Conservation (phyloP, 2,888 invertebrate species). For the Philonicus albiceps region DNA sequence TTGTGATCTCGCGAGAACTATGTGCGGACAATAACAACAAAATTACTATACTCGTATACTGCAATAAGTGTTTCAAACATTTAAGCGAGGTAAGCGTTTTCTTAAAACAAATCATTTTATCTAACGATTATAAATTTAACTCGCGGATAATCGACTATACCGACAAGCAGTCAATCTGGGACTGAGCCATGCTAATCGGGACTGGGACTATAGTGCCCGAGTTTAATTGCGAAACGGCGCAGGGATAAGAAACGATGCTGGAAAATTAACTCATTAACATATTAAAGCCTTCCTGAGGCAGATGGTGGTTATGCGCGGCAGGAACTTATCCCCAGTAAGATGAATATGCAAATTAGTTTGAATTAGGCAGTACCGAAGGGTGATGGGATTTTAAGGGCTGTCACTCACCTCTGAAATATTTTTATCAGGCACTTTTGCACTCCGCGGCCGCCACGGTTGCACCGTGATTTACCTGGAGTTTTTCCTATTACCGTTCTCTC, state of each 20-base stretch:
- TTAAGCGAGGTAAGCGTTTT: constrained; percentile 4
- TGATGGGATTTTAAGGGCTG: constrained; percentile 12
- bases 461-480: not conserved
- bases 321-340: not conserved
- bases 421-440: not conserved
- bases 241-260: not conserved
- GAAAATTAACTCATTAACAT: constrained; percentile 49
- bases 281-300: constrained; percentile 44
- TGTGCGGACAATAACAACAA: not conserved
- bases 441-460: not conserved
- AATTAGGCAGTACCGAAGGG: not conserved
- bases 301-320: constrained; percentile 33
- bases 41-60: not conserved
- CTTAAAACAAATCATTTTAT: not conserved
- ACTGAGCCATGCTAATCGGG: constrained; percentile 26
- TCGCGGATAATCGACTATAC: constrained; percentile 12
- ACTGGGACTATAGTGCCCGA: not conserved
- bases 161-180: constrained; percentile 27
- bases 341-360: constrained; percentile 23
- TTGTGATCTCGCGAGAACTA: not conserved
- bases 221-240: constrained; percentile 44
- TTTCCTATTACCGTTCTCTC: not conserved
- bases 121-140: not conserved
- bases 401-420: not conserved
- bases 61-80: not conserved